These are phyloP conservation scores for Entomobrya proxima DNA, from an alignment of 2,888 invertebrate species.

Conservation along the genomic window DNA sequence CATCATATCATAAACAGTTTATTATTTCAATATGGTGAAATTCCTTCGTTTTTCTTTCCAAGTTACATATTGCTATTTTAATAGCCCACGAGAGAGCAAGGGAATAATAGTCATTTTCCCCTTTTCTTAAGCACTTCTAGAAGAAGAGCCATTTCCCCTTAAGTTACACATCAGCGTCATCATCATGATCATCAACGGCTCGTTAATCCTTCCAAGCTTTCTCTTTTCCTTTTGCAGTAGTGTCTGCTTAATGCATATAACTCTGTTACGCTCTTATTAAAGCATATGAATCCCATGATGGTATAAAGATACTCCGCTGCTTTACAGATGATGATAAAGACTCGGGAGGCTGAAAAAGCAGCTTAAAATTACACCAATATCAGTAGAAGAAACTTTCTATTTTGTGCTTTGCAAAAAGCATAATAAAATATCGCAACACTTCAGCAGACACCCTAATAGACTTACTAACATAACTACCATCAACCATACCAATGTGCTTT, in stretches of 20 bases:
- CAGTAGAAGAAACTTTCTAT: background rate
- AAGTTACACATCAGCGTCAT: slow-evolving; percentile 9
- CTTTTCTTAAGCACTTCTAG: background rate
- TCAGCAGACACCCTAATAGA: background rate
- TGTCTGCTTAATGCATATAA: background rate
- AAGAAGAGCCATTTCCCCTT: background rate
- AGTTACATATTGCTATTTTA: background rate
- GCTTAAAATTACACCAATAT: slow-evolving; percentile 13
- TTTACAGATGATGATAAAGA: slow-evolving; percentile 21
- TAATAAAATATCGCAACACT: background rate
- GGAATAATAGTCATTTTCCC: background rate
- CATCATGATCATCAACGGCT: slow-evolving; percentile 17
- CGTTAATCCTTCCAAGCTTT: slow-evolving; percentile 24
- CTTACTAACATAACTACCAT: background rate
- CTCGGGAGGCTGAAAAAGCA: background rate
- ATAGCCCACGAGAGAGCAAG: slow-evolving; percentile 8
- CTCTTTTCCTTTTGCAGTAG: background rate
- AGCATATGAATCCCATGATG: background rate
- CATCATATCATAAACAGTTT: slow-evolving; percentile 12
- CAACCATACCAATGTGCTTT: background rate
- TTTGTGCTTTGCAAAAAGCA: background rate
- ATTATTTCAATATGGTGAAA: background rate
- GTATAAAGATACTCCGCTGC: background rate
- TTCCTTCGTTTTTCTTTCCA: background rate
- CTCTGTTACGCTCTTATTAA: background rate